A percentile compares a stretch with the other conserved stretches of the same genome.
phyloP scores from a whole-genome alignment of 2,888 invertebrate genomes.

The Cactoblastis cactorum region DNA sequence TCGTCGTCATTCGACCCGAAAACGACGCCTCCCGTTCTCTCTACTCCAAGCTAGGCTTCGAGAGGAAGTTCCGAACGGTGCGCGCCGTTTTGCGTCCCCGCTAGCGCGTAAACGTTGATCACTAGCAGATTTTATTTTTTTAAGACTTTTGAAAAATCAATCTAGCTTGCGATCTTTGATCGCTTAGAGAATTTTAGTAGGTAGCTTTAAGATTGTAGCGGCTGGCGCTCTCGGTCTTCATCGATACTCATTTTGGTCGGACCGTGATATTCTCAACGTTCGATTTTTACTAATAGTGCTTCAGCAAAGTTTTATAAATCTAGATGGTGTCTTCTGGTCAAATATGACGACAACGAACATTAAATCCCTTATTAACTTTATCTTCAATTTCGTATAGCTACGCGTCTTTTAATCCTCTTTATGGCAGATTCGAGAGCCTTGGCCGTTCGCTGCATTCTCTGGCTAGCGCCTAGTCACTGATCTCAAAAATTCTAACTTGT shows the following conservation, averaged over 20 bases:
- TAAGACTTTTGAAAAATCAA: conserved; percentile 76
- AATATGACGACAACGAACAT: conserved; percentile 50
- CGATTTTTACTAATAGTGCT: conserved; percentile 29
- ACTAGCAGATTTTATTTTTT: conserved; percentile 79
- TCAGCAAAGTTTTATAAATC: conserved; percentile 44
- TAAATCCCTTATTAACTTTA: conserved; percentile 32
- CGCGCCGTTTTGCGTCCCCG: conserved; percentile 85
- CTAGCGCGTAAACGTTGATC: conserved; percentile 61
- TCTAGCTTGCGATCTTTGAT: conserved; percentile 77
- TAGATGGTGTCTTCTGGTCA: conserved; percentile 36
- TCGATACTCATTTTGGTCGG: conserved; percentile 27
- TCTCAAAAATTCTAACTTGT: conserved; percentile 54
- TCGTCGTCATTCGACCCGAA: conserved; percentile 91
- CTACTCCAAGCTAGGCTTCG: conserved; percentile 90
- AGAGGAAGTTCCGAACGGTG: conserved; percentile 88
- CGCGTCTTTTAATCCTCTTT: conserved; percentile 37
- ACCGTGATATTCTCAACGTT: conserved; percentile 18
- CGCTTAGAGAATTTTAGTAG: conserved; percentile 72
- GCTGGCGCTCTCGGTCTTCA: conserved; percentile 66
- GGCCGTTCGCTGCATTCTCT: conserved; percentile 56
- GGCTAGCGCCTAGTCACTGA: conserved; percentile 59
- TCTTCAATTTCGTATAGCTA: conserved; percentile 25
- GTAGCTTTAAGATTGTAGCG: conserved; percentile 73
- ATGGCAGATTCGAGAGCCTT: conserved; percentile 54
- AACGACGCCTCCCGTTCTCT: conserved; percentile 92